Percentiles rank a stretch among this genome's conserved stretches.
Conservation (phyloP, 2,113 vertebrate species). For the Uria lomvia region DNA sequence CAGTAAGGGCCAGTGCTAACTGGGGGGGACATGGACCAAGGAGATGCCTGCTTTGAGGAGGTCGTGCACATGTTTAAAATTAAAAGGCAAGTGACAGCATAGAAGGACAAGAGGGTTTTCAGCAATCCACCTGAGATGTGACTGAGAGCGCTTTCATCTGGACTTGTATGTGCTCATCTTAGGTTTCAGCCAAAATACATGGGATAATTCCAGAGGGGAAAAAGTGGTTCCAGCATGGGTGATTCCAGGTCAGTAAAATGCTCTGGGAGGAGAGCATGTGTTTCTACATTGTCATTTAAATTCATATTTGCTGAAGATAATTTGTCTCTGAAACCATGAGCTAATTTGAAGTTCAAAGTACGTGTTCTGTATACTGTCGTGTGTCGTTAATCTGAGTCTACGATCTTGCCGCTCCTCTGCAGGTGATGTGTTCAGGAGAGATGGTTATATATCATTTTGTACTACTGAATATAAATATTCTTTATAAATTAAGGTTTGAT, state of each 20-base stretch:
- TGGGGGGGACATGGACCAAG: not conserved
- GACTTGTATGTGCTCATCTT: not conserved
- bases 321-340: not conserved
- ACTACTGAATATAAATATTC: constrained; percentile 14
- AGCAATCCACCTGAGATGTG: not conserved
- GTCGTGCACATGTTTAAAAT: not conserved
- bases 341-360: not conserved
- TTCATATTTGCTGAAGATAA: not conserved
- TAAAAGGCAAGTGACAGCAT: not conserved
- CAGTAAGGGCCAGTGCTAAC: not conserved
- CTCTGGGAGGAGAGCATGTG: not conserved
- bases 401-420: not conserved
- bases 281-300: not conserved
- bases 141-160: not conserved
- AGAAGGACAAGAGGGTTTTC: not conserved
- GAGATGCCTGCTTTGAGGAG: not conserved
- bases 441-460: not conserved
- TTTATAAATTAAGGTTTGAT: constrained; percentile 26
- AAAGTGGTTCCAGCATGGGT: not conserved
- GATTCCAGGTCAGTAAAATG: not conserved
- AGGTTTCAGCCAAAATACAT: not conserved
- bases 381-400: not conserved
- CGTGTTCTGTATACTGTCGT: not conserved
- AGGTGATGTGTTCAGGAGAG: not conserved
- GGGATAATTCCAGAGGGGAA: not conserved